These are phyloP conservation scores for Nephila pilipes DNA, from an alignment of 1,140 invertebrate species.

Conservation along the genomic window DNA sequence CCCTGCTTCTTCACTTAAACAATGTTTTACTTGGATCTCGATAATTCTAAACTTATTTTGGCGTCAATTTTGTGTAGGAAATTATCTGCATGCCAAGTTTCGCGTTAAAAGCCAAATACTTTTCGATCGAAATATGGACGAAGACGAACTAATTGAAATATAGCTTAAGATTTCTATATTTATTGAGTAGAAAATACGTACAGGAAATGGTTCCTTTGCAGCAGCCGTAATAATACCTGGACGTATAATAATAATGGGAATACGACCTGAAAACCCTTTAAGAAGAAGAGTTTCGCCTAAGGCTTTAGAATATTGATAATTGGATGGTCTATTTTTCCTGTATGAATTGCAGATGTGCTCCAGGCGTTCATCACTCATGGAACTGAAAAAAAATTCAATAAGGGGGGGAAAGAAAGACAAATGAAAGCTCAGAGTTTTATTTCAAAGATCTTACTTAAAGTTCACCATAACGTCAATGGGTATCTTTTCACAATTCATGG, in stretches of 20 bases:
- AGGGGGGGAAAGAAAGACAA: not conserved
- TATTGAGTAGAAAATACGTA: conserved; percentile 37
- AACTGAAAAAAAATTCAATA: conserved; percentile 75
- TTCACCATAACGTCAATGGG: conserved; percentile 71
- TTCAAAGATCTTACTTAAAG: conserved; percentile 13
- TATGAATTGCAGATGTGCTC: conserved; percentile 69
- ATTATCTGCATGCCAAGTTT: too few relatives aligned
- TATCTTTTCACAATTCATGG: conserved; percentile 48
- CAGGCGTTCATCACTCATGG: conserved; percentile 82
- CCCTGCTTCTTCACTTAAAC: too few relatives aligned
- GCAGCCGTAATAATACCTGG: conserved; percentile 84
- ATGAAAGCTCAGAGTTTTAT: not conserved
- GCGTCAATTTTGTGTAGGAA: too few relatives aligned
- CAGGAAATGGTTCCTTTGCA: conserved; percentile 83
- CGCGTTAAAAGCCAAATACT: too few relatives aligned
- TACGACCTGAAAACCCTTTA: conserved; percentile 79
- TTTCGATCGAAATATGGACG: too few relatives aligned
- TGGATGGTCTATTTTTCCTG: conserved; percentile 80
- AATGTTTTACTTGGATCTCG: too few relatives aligned
- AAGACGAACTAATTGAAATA: too few relatives aligned
- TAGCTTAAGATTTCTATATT: too few relatives aligned
- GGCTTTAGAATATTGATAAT: conserved; percentile 83
- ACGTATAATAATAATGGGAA: conserved; percentile 83
- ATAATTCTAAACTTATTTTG: too few relatives aligned
- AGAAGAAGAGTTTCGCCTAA: conserved; percentile 82